Evolutionary conservation across 2,888 invertebrate species (phyloP), one percentile per base, ranked within the genome.

Genomic region (Timema podura): DNA sequence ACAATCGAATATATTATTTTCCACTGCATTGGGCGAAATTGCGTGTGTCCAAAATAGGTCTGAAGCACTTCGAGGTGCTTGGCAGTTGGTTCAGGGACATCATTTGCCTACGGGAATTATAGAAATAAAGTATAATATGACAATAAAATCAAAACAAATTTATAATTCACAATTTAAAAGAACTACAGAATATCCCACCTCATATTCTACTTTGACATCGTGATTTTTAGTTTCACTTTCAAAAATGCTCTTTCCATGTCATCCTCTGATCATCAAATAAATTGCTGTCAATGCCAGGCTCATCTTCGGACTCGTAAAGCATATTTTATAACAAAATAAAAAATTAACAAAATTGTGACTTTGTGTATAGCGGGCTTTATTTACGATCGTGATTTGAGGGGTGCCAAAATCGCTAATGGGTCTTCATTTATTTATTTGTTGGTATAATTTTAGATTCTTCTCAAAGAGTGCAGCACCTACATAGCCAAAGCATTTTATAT

Each of bases 1-100:
- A 86, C 76, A 46, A 87, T 79, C 0, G 84, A 83, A 48, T 78
- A 78, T 65, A 88, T 86, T 16, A 87, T 85, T 76, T 84, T 80
- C 87, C 87, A 88, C 77, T 88, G 87, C 79, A 85, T 80, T 13
- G 84, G 81, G 45, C 86, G 82, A 76, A 88, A 88, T n/a, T 76
- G 75, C 9, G 79, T 78, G 75, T 87, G 85, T 0, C 87, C 87
- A 79, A 88, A 88, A 73, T 80, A 77, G 72, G 81, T 80, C 46
- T 79, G 78, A 64, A 88, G 78, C 16, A 82, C 81, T 54, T 80
- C 76, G 44, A 85, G 75, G 76, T 85, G 81, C 13, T 77, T 67
- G 9, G 66, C 44, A 0, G 70, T 69, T 10, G 76, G 76, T 8
- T 72, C 70, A 15, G 76, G 74, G 48, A 70, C 65, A 48, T 13